These are phyloP conservation scores for Columba janthina DNA, from an alignment of 2,113 vertebrate genomes.

Conservation along the genomic window DNA sequence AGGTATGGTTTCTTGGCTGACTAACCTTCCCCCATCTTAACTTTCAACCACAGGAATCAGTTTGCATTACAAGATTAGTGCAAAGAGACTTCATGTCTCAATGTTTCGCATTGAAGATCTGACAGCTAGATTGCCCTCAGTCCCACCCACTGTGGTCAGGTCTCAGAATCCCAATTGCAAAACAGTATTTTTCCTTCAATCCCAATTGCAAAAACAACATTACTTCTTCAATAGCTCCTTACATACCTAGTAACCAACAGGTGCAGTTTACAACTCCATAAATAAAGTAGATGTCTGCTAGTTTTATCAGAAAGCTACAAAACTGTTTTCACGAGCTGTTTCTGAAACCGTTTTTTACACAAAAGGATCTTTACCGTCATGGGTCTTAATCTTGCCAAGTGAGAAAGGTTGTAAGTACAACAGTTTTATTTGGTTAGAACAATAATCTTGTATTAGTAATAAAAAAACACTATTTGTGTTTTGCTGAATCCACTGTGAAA, in stretches of 20 bases:
- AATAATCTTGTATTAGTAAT: background rate
- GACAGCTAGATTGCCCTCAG: too few relatives aligned
- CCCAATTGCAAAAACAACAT: too few relatives aligned
- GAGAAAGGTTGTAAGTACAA: background rate
- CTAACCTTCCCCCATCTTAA: too few relatives aligned
- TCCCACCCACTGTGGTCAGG: too few relatives aligned
- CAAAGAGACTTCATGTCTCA: too few relatives aligned
- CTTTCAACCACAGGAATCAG: too few relatives aligned
- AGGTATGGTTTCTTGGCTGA: too few relatives aligned
- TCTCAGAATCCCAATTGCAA: too few relatives aligned
- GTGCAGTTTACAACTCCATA: background rate
- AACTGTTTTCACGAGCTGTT: background rate
- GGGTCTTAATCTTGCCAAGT: background rate
- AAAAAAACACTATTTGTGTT: background rate
- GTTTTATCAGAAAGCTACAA: background rate
- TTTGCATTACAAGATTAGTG: too few relatives aligned
- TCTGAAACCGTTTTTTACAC: background rate
- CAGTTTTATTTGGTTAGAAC: background rate
- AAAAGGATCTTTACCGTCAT: background rate
- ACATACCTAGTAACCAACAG: background rate
- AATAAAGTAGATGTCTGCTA: background rate
- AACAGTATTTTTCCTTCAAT: too few relatives aligned
- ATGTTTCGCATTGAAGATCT: too few relatives aligned
- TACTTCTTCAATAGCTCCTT: too few relatives aligned
- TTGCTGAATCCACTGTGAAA: background rate